Evolutionary conservation across 2,113 vertebrate genomes (phyloP).

Genomic region (Syngnathus floridae): DNA sequence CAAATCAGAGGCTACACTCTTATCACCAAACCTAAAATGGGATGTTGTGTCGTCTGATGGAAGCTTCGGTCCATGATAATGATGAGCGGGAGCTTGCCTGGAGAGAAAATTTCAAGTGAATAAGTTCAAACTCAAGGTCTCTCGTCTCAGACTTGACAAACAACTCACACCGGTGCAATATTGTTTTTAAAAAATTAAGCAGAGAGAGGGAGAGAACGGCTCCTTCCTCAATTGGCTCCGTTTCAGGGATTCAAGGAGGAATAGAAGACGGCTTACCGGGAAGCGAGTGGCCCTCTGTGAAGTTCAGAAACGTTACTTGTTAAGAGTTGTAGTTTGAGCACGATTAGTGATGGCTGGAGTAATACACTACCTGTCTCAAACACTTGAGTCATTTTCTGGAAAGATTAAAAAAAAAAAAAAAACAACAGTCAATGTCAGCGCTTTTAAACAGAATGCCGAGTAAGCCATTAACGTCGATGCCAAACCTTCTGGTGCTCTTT

Average conservation of each 20-base stretch:
- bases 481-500: constrained; percentile 11
- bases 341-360: background rate
- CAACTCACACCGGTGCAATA: too few relatives aligned
- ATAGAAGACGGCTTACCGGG: background rate
- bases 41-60: rapidly evolving
- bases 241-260: background rate
- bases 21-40: constrained; percentile 26
- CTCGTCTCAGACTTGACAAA: too few relatives aligned
- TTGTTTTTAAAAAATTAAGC: too few relatives aligned
- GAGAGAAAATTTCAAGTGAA: background rate
- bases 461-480: background rate
- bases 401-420: constrained; percentile 2
- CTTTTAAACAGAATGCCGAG: background rate
- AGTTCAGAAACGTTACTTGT: background rate
- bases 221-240: too few relatives aligned
- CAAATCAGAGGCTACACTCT: background rate
- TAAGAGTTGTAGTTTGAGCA: background rate
- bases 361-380: constrained; percentile 25
- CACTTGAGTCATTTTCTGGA: constrained; percentile 23
- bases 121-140: too few relatives aligned
- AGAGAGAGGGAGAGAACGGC: too few relatives aligned
- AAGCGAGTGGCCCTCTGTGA: background rate
- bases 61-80: rapidly evolving
- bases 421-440: background rate
- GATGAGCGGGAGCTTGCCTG: constrained; percentile 14